phyloP scores from a whole-genome alignment of 2,797 vertebrate genomes.

The Sandelia bainsii region DNA sequence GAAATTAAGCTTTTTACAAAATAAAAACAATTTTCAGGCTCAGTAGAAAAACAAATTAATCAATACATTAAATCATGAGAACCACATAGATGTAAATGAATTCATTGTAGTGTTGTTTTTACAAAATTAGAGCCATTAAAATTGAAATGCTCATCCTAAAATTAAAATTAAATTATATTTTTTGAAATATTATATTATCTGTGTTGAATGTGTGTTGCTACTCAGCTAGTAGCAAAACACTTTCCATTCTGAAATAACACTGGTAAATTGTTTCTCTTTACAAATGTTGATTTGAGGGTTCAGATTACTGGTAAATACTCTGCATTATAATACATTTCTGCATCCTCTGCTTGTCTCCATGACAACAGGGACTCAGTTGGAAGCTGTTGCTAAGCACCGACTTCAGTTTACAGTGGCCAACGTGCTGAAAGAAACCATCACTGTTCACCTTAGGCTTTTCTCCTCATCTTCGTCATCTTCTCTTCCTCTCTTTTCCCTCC shows the following conservation, averaged over 20 bases:
- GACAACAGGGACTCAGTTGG: slow-evolving; percentile 54
- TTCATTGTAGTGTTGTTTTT: not conserved
- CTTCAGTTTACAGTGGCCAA: slow-evolving; percentile 23
- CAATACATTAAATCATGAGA: not conserved
- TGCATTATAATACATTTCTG: not conserved
- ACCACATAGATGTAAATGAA: not conserved
- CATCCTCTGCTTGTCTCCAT: slow-evolving; percentile 54
- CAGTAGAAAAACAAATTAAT: too few species aligned
- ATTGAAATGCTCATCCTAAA: not conserved
- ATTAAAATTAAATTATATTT: too few species aligned
- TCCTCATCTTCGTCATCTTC: not conserved
- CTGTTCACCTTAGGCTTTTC: slow-evolving; percentile 1
- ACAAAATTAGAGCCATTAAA: not conserved
- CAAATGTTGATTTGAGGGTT: slow-evolving; percentile 12
- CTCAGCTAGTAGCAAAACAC: not conserved
- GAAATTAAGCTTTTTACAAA: too few species aligned
- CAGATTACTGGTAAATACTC: slow-evolving; percentile 6
- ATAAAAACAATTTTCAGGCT: too few species aligned
- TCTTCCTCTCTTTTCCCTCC: slow-evolving; percentile 5
- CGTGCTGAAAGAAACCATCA: slow-evolving; percentile 24
- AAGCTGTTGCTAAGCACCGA: slow-evolving; percentile 46
- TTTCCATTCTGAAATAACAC: not conserved
- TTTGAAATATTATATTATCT: not conserved
- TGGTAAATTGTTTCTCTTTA: not conserved
- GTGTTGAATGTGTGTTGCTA: too few species aligned